phyloP scores from a whole-genome alignment of 1,140 invertebrate species.

The Drosophila ficusphila region DNA sequence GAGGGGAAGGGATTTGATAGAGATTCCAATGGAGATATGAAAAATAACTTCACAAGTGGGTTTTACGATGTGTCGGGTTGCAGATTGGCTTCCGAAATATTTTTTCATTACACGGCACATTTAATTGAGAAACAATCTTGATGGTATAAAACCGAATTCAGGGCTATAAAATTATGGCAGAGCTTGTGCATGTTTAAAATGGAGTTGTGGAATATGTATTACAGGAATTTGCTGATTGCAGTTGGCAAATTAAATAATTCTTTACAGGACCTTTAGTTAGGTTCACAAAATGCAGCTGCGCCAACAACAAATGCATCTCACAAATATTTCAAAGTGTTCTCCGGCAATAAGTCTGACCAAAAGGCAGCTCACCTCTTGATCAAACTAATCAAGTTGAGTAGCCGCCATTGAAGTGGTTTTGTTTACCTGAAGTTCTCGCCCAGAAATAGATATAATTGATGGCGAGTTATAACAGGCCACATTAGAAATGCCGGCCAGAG shows the following conservation, averaged over 20 bases:
- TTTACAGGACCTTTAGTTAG: background rate
- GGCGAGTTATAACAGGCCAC: conserved; percentile 68
- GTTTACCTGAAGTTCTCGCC: conserved; percentile 42
- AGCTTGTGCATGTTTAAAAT: too few species aligned
- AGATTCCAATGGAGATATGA: conserved; percentile 3
- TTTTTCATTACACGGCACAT: background rate
- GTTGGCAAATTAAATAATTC: background rate
- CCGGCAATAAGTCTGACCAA: conserved; percentile 33
- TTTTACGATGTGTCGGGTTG: conserved; percentile 3
- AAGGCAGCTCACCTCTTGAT: conserved; percentile 31
- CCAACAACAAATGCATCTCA: conserved; percentile 19
- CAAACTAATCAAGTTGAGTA: conserved; percentile 50
- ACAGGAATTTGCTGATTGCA: too few species aligned
- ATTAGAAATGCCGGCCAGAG: conserved; percentile 60
- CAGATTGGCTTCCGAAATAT: background rate
- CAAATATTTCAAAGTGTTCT: conserved; percentile 31
- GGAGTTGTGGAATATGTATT: too few species aligned
- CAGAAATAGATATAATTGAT: conserved; percentile 80
- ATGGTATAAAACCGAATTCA: background rate
- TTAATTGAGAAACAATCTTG: background rate
- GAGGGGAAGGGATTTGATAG: background rate
- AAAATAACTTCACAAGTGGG: background rate
- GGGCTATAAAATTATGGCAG: too few species aligned
- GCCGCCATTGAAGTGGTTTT: conserved; percentile 62
- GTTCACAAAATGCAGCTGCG: conserved; percentile 4